phyloP scores from a whole-genome alignment of 2,797 vertebrate genomes.

The Chloroceryle amazona region DNA sequence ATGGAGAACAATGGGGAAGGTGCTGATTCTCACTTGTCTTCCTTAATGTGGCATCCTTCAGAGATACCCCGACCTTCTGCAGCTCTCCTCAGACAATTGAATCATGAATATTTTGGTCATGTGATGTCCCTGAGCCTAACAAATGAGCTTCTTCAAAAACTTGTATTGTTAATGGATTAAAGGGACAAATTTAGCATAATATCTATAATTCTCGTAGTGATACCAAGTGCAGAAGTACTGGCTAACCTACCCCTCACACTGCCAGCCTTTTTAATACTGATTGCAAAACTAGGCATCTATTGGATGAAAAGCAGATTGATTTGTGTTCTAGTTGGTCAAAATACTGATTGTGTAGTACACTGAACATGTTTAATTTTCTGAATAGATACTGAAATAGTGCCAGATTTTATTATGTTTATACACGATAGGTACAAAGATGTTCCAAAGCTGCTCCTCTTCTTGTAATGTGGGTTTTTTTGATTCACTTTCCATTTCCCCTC shows the following conservation, averaged over 20 bases:
- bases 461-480: background rate
- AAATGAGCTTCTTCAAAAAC: constrained; percentile 36
- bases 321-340: background rate
- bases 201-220: background rate
- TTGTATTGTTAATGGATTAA: background rate
- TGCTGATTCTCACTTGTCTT: background rate
- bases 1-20: background rate
- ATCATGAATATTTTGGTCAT: background rate
- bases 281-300: background rate
- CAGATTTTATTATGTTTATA: background rate
- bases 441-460: background rate
- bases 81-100: background rate
- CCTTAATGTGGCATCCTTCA: background rate
- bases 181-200: background rate
- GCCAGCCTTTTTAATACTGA: background rate
- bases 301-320: background rate
- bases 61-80: background rate
- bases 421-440: background rate
- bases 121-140: background rate
- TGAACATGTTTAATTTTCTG: background rate
- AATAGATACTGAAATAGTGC: background rate
- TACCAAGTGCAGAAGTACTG: background rate
- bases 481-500: background rate
- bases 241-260: background rate
- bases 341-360: background rate